Percentiles rank a stretch among this genome's conserved stretches.
Conservation (phyloP, 2,888 invertebrate species). For the Megastigmus dorsalis region DNA sequence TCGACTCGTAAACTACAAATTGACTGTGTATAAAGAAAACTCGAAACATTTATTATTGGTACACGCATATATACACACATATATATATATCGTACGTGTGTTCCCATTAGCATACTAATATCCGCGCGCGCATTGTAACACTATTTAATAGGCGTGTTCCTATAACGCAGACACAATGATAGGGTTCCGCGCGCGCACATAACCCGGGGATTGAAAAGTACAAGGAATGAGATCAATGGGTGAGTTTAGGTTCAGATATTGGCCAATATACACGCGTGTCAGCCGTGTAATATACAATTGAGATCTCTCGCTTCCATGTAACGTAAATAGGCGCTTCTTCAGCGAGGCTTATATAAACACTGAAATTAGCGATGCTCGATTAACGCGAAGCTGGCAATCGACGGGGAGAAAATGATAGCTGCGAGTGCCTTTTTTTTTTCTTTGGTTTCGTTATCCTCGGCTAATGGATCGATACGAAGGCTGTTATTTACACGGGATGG, state of each 20-base stretch:
- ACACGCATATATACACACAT: background rate
- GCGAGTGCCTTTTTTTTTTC: too few relatives aligned
- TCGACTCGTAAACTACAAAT: conserved; percentile 53
- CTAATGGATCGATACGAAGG: too few relatives aligned
- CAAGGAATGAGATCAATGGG: conserved; percentile 16
- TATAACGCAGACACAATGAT: conserved; percentile 33
- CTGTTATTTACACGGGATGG: too few relatives aligned
- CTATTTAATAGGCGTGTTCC: conserved; percentile 38
- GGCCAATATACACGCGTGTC: background rate
- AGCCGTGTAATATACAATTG: background rate
- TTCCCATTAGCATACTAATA: conserved; percentile 52
- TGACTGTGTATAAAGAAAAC: conserved; percentile 43
- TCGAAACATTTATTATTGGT: conserved; percentile 45
- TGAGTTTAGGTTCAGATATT: background rate
- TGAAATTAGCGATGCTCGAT: too few relatives aligned
- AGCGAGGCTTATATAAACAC: too few relatives aligned
- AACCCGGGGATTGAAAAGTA: too few relatives aligned
- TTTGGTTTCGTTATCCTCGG: too few relatives aligned
- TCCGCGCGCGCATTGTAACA: conserved; percentile 43
- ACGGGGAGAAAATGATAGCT: too few relatives aligned
- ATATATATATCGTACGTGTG: too few relatives aligned
- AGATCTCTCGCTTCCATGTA: background rate
- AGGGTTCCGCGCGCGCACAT: conserved; percentile 54
- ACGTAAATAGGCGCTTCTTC: too few relatives aligned
- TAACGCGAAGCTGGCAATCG: too few relatives aligned